Base-by-base conservation (phyloP, 2,888 invertebrate genomes). In the Salticus scenicus region DNA sequence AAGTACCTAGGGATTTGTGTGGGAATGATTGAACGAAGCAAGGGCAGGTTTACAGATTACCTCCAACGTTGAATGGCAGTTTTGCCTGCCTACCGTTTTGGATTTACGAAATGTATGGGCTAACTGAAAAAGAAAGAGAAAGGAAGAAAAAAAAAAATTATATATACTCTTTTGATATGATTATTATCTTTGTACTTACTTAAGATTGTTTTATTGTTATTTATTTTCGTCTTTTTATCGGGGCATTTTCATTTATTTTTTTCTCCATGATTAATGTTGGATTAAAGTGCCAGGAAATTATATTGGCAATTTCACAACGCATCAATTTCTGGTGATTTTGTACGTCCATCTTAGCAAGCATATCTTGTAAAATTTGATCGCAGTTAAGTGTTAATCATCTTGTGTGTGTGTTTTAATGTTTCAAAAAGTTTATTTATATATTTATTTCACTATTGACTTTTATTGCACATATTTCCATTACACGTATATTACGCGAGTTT, bases 21-120 rank as follows among this genome's bases (percentile, higher is more conserved):
- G 67, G 77, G 69, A 69, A 69, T 69, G 77, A 70, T 77, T 77
- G 70, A 77, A 27, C 51, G 69, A 33, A 33, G 37, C 8, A 8
- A 10, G 20, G 51, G 69, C 33, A 67, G 37, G 28, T 67, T 42
- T 67, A 41, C 27, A 42, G 77, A 77, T 69, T 70, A 77, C 69
- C 70, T 57, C 57, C 77, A 77, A 47, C 69, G 70, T 70, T 10
- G 69, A n/a, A 24, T 77, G 69, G 42, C 70, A 77, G 33, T 28
- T 70, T 70, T 28, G 14, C 70, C 42, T 28, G 28, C 70, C 70
- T 70, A 37, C 28, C 42, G 28, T 70, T 37, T 70, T 27, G 41
- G 41, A 57, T 57, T 57, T 57, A 57, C 57, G 57, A 57, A 57
- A 57, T 57, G 57, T 57, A 57, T 57, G 57, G 57, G 57, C 4